Evolutionary conservation across 2,113 vertebrate species (phyloP).

Genomic region (Ploceus nigricollis): DNA sequence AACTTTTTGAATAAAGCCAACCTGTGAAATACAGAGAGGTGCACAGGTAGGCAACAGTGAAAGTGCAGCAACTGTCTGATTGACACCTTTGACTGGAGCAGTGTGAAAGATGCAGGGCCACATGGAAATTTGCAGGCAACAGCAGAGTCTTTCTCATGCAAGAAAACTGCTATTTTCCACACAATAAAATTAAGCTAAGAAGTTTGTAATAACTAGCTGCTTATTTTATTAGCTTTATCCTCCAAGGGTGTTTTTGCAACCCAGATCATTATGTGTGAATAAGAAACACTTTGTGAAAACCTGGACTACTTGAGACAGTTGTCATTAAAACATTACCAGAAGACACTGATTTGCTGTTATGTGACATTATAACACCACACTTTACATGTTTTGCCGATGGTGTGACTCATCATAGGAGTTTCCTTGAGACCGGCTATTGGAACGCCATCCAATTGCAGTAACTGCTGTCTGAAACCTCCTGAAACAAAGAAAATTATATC

Average conservation of each 20-base stretch:
- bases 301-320: neutral
- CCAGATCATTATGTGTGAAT: neutral
- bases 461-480: conserved; percentile 5
- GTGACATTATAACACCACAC: neutral
- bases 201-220: neutral
- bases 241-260: neutral
- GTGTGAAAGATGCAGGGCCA: neutral
- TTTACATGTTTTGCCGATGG: neutral
- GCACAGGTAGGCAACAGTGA: neutral
- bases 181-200: conserved; percentile 18
- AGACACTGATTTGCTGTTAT: neutral
- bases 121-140: neutral
- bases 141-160: neutral
- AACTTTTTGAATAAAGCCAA: neutral
- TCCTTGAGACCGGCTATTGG: neutral
- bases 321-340: conserved; percentile 16
- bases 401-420: neutral
- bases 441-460: neutral
- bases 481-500: neutral
- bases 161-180: neutral
- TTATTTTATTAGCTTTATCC: conserved; percentile 36
- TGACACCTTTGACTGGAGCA: neutral
- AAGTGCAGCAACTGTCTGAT: neutral
- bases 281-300: conserved; percentile 17
- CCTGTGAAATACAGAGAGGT: neutral